Evolutionary conservation across 2,113 vertebrate species (phyloP).

Genomic region (Uria aalge): DNA sequence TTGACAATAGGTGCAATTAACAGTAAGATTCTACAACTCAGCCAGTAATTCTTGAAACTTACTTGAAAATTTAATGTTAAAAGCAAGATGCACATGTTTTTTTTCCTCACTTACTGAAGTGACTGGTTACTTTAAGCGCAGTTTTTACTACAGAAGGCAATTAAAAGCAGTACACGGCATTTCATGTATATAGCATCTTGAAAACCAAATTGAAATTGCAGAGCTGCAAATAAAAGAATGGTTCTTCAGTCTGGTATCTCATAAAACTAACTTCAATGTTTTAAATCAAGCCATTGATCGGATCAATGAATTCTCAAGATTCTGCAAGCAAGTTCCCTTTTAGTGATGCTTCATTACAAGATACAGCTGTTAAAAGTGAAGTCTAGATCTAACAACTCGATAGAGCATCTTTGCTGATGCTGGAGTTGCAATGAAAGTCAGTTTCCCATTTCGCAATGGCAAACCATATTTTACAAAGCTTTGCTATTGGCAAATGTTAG

Average conservation of each 20-base stretch:
- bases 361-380: background rate
- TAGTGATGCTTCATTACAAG: background rate
- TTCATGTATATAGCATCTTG: background rate
- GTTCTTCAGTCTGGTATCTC: background rate
- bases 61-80: background rate
- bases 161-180: background rate
- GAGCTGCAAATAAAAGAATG: background rate
- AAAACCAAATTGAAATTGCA: background rate
- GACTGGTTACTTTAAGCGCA: background rate
- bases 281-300: background rate
- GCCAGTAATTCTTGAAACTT: background rate
- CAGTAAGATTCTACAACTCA: background rate
- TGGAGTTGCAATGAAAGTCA: background rate
- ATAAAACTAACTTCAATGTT: background rate
- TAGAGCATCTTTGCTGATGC: background rate
- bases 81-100: background rate
- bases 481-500: background rate
- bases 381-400: background rate
- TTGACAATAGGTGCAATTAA: background rate
- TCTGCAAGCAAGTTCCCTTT: background rate
- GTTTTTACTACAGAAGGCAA: background rate
- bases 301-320: background rate
- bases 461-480: background rate
- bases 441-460: background rate
- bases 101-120: background rate